Percentiles rank a stretch among this genome's conserved stretches.
These are phyloP conservation scores for Mizuhopecten yessoensis DNA, from an alignment of 1,140 invertebrate genomes.

Conservation along the genomic window DNA sequence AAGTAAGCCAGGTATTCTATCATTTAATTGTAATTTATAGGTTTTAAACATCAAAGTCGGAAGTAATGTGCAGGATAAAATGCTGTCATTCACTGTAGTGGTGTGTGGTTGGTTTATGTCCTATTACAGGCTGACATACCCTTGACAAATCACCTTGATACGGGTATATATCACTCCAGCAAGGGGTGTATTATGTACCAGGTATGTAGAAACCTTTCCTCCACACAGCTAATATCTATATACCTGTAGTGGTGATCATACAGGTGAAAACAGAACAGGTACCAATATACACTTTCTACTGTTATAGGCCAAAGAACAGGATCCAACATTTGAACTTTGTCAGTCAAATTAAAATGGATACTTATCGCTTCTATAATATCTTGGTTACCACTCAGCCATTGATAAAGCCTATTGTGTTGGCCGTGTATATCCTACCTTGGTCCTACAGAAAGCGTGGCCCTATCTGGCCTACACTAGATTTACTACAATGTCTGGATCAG, in stretches of 20 bases:
- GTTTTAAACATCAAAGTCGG: not conserved
- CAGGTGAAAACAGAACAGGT: constrained; percentile 5
- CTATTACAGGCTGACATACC: not conserved
- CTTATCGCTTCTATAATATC: constrained; percentile 18
- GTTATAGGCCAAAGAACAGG: constrained; percentile 31
- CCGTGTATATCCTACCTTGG: not conserved
- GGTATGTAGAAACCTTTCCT: not conserved
- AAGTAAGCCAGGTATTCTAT: constrained; percentile 38
- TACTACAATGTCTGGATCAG: not conserved
- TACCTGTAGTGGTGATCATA: not conserved
- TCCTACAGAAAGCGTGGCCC: not conserved
- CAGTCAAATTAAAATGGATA: constrained; percentile 29
- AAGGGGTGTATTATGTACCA: constrained; percentile 4
- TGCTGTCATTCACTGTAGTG: not conserved
- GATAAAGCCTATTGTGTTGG: not conserved
- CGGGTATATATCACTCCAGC: not conserved
- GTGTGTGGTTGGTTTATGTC: constrained; percentile 1
- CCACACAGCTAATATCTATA: constrained; percentile 4
- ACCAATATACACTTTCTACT: constrained; percentile 34
- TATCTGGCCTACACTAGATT: not conserved
- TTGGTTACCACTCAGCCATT: not conserved
- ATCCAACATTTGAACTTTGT: constrained; percentile 21
- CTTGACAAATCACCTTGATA: constrained; percentile 9
- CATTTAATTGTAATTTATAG: constrained; percentile 34
- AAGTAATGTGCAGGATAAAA: not conserved